Percentiles rank a stretch among this genome's conserved stretches.
These are phyloP conservation scores for Phrynocephalus versicolor DNA, from an alignment of 2,113 vertebrate genomes.

Conservation along the genomic window DNA sequence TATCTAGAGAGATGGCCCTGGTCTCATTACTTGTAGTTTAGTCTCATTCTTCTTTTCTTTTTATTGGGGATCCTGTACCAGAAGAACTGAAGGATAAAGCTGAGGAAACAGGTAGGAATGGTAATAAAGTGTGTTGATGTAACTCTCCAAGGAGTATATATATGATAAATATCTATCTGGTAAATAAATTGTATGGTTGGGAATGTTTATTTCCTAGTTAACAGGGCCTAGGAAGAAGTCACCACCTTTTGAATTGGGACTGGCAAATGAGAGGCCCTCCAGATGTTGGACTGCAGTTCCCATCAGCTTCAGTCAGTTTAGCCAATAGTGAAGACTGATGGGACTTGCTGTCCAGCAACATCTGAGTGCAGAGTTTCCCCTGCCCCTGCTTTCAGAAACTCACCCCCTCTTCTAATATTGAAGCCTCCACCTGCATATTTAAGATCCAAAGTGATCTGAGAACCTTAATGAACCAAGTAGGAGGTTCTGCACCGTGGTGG, in stretches of 20 bases:
- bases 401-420: not conserved
- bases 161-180: not conserved
- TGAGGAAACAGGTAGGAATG: conserved; percentile 54
- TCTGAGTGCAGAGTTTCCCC: not conserved
- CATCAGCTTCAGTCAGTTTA: not conserved
- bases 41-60: not conserved
- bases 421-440: no score
- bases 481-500: not conserved
- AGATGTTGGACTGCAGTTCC: not conserved
- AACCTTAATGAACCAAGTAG: not conserved
- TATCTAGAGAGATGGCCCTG: not conserved
- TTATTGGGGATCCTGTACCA: not conserved
- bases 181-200: no score
- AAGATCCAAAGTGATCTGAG: not conserved
- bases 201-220: not conserved
- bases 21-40: not conserved
- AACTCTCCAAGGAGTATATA: not conserved
- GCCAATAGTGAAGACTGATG: no score
- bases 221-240: not conserved
- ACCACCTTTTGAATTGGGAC: not conserved
- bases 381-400: not conserved
- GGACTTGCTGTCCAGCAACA: not conserved
- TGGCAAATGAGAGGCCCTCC: not conserved
- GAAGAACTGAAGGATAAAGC: not conserved
- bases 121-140: not conserved